Evolutionary conservation across 2,113 vertebrate species (phyloP).

Genomic region (Sceloporus tristichus): DNA sequence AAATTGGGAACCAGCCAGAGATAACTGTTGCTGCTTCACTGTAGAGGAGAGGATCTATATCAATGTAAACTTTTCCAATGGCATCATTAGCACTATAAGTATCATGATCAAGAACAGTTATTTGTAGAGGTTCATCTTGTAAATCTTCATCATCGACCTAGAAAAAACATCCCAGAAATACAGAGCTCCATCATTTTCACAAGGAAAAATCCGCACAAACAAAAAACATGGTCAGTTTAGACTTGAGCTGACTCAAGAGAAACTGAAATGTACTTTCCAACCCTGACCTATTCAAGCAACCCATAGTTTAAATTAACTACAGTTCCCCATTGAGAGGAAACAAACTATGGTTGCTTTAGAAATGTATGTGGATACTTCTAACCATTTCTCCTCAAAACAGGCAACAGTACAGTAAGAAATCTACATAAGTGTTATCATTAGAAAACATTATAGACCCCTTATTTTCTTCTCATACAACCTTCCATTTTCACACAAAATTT

Average conservation of each 20-base stretch:
- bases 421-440: background rate
- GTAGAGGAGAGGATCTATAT: slow-evolving; percentile 95
- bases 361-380: no score
- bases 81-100: slow-evolving; percentile 99
- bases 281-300: background rate
- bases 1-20: slow-evolving; percentile 99
- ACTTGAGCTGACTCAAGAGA: background rate
- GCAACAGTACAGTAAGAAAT: background rate
- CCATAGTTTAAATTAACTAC: background rate
- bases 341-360: background rate
- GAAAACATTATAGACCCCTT: background rate
- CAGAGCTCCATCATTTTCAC: background rate
- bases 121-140: slow-evolving; percentile 96
- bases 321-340: background rate
- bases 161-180: slow-evolving; percentile 34
- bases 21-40: slow-evolving; percentile 96
- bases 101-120: slow-evolving; percentile 97
- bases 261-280: background rate
- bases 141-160: slow-evolving; percentile 99
- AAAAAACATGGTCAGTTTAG: background rate
- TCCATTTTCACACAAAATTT: background rate
- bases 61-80: slow-evolving; percentile 98
- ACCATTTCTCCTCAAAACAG: background rate
- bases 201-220: background rate
- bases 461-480: background rate